Conservation (phyloP, 2,797 vertebrate species). For the Paedocypris micromegethes region DNA sequence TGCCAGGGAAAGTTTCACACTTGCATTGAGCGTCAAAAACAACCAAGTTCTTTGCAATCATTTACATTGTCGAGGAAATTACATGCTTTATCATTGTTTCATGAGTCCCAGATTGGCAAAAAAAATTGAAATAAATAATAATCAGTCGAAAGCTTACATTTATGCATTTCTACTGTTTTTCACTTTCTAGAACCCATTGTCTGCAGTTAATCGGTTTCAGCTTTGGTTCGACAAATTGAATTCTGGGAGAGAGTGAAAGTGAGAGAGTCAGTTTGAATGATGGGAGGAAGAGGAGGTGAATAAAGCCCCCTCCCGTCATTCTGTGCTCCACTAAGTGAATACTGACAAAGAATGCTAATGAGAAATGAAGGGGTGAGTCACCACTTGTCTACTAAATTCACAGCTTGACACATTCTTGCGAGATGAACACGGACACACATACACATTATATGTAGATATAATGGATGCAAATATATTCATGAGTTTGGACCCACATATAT, state of each 20-base stretch:
- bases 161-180: slow-evolving; percentile 31
- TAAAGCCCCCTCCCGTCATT: slow-evolving; percentile 18
- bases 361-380: slow-evolving; percentile 41
- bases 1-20: neutral
- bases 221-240: slow-evolving; percentile 22
- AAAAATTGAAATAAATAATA: no score
- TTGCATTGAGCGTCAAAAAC: slow-evolving; percentile 1
- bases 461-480: no score
- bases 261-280: slow-evolving; percentile 5
- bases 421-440: slow-evolving; percentile 22
- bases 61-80: no score
- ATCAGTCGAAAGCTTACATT: neutral
- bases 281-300: slow-evolving; percentile 14
- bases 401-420: slow-evolving; percentile 14
- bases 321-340: slow-evolving; percentile 29
- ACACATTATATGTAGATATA: neutral
- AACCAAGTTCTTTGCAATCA: neutral
- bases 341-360: slow-evolving; percentile 35
- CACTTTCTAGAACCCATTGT: slow-evolving; percentile 24
- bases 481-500: no score
- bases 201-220: slow-evolving; percentile 26
- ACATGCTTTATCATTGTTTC: neutral
- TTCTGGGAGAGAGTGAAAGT: slow-evolving; percentile 7
- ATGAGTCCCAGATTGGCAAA: neutral
- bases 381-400: slow-evolving; percentile 19